phyloP scores from a whole-genome alignment of 2,797 vertebrate genomes.

The Peromyscus aztecus region DNA sequence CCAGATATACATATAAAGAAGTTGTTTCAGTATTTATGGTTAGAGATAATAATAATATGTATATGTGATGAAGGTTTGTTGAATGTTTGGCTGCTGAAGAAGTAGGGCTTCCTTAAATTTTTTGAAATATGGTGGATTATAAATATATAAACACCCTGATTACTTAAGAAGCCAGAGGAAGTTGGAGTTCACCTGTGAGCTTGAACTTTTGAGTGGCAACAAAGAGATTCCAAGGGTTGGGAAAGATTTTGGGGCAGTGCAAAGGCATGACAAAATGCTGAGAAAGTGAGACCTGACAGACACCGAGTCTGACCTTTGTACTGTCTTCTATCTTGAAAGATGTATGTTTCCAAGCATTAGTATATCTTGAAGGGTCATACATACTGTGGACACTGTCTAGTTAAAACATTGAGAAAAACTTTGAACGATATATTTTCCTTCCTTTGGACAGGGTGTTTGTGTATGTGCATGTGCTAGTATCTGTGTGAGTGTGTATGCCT shows the following conservation, averaged over 20 bases:
- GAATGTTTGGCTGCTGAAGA: not conserved
- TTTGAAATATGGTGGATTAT: not conserved
- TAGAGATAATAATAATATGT: not conserved
- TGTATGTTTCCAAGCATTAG: no score
- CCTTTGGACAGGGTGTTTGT: not conserved
- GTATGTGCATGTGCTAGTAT: not conserved
- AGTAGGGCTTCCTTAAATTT: slow-evolving; percentile 31
- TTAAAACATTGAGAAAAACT: not conserved
- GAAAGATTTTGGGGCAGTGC: not conserved
- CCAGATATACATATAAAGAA: slow-evolving; percentile 17
- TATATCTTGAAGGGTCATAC: no score
- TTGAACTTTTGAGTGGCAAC: slow-evolving; percentile 31
- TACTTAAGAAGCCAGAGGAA: not conserved
- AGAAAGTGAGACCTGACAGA: not conserved
- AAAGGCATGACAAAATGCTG: not conserved
- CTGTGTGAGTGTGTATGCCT: not conserved
- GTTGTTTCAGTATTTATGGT: slow-evolving; percentile 33
- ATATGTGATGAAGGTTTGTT: not conserved
- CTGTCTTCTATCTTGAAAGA: not conserved
- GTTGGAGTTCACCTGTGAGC: not conserved
- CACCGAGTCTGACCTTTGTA: not conserved
- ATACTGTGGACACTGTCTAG: no score
- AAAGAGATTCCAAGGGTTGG: not conserved
- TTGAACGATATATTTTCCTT: not conserved
- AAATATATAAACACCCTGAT: slow-evolving; percentile 14